Evolutionary conservation across 1,140 invertebrate species (phyloP), one percentile per base, ranked within the genome.

Genomic region (Idris sp.): DNA sequence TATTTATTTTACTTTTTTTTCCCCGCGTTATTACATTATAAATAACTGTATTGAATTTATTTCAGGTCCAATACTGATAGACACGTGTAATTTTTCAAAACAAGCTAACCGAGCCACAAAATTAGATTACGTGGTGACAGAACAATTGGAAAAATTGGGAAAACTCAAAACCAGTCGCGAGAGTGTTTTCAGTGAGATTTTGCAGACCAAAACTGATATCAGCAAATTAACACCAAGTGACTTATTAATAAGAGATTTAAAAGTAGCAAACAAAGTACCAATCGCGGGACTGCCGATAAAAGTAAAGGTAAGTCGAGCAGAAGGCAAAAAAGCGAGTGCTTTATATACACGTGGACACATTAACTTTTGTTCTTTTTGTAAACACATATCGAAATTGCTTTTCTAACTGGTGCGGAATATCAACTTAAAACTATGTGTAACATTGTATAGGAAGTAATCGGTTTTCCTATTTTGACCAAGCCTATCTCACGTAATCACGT

Each of bases 21-120:
- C n/a, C n/a, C n/a, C n/a, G n/a, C n/a, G n/a, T n/a, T n/a, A n/a
- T n/a, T n/a, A n/a, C n/a, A n/a, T n/a, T n/a, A n/a, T n/a, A n/a
- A n/a, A n/a, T n/a, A n/a, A n/a, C n/a, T n/a, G n/a, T n/a, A n/a
- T n/a, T n/a, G n/a, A 53, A 19, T 41, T 61, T 31, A 38, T 69
- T 44, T 16, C 78, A 94, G 92, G 91, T 36, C 90, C 92, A n/a
- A 94, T 95, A 48, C 77, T 94, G 11, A 85, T 92, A 44, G 93
- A 95, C 73, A 95, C 94, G 0, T 89, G 90, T 7, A 93, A 92
- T 73, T 90, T 94, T 58, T 89, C 89, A 1, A 76, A 86, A 18
- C 82, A 88, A 14, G 92, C 91, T 13, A 89, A 90, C 48, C 90
- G 91, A 62, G 90, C 89, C 4, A 93, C 90, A 31, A 75, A 85